Conservation (phyloP, 2,797 vertebrate genomes). For the Valencia hispanica region DNA sequence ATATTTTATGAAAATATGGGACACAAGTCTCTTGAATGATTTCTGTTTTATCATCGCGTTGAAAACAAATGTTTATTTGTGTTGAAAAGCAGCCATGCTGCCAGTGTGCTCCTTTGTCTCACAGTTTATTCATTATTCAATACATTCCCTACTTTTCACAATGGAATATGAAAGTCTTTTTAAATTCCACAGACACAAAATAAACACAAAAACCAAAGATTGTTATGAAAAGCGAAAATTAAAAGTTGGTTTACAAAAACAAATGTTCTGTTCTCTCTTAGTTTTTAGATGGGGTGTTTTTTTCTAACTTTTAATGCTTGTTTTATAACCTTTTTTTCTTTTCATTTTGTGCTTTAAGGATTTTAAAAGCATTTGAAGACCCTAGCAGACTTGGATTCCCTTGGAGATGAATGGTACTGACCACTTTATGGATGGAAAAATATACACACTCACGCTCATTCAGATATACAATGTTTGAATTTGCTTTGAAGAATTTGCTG, state of each 20-base stretch:
- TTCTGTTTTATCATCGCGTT: conserved; percentile 1
- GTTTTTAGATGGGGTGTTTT: background rate
- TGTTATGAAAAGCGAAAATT: conserved; percentile 13
- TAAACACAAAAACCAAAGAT: background rate
- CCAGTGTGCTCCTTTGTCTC: conserved; percentile 44
- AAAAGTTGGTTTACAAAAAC: conserved; percentile 13
- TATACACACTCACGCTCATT: conserved; percentile 19
- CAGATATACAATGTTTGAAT: conserved; percentile 31
- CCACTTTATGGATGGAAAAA: conserved; percentile 33
- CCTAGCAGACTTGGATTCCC: background rate
- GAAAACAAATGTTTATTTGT: conserved; percentile 50
- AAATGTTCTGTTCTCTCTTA: background rate
- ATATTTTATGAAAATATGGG: conserved; percentile 43
- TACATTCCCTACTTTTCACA: conserved; percentile 16
- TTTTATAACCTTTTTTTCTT: conserved; percentile 8
- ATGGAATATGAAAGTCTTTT: conserved; percentile 5
- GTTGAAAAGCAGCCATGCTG: conserved; percentile 49
- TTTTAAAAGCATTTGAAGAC: conserved; percentile 25
- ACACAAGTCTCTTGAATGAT: conserved; percentile 8
- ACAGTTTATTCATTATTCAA: conserved; percentile 59
- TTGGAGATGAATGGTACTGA: conserved; percentile 33
- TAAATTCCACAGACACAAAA: conserved; percentile 7
- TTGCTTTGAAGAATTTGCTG: conserved; percentile 55
- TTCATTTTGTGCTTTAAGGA: conserved; percentile 22
- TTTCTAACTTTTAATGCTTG: conserved; percentile 9